These are phyloP conservation scores for Hyppa rectilinea DNA, from an alignment of 2,888 invertebrate species.

Conservation along the genomic window DNA sequence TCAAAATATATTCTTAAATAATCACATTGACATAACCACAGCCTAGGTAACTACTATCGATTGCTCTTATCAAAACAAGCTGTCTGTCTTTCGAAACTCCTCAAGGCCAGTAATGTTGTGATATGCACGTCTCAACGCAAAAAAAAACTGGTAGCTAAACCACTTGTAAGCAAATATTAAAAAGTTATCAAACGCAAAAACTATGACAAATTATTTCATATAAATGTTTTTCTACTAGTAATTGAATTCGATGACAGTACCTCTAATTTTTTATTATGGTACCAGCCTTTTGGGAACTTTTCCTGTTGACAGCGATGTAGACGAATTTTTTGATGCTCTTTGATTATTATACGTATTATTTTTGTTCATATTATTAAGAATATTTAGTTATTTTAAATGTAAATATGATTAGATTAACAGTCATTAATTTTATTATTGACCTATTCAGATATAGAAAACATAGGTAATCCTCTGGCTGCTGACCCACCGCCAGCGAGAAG, in stretches of 20 bases:
- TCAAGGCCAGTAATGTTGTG: constrained; percentile 7
- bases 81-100: constrained; percentile 2
- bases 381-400: too few species aligned
- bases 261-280: too few species aligned
- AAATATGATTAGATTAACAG: too few species aligned
- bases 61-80: constrained; percentile 27
- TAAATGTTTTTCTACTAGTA: not conserved
- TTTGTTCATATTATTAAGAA: too few species aligned
- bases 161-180: constrained; percentile 1
- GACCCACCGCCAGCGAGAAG: too few species aligned
- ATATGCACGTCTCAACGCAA: constrained; percentile 17
- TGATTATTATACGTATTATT: too few species aligned
- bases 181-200: not conserved
- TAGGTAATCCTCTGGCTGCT: too few species aligned
- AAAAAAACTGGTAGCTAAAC: constrained; percentile 19
- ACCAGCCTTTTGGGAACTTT: too few species aligned
- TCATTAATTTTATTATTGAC: not conserved
- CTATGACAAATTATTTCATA: not conserved
- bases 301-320: too few species aligned
- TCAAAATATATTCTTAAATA: constrained; percentile 11
- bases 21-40: not conserved
- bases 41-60: constrained; percentile 5
- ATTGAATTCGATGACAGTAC: too few species aligned
- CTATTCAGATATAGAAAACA: not conserved
- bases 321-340: too few species aligned